Evolutionary conservation across 1,140 invertebrate species (phyloP).

Genomic region (Cydia splendana): DNA sequence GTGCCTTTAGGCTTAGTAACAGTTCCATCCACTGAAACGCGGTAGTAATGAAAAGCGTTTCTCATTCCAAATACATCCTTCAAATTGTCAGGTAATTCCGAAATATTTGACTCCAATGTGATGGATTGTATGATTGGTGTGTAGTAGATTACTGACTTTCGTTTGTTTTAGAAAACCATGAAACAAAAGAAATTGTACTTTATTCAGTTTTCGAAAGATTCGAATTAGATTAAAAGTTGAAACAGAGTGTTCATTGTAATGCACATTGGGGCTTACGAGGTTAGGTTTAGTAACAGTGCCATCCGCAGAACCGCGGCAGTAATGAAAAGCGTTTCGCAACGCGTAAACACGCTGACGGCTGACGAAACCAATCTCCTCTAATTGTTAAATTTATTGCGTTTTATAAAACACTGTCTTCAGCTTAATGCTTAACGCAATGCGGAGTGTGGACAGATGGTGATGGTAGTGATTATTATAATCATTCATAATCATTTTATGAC

Average conservation of each 20-base stretch:
- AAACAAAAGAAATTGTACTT: too few species aligned
- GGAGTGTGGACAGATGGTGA: background rate
- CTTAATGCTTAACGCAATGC: background rate
- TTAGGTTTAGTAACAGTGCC: background rate
- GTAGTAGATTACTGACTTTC: too few species aligned
- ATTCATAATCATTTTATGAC: background rate
- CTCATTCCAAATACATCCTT: too few species aligned
- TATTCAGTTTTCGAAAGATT: too few species aligned
- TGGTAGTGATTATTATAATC: background rate
- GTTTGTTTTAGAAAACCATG: too few species aligned
- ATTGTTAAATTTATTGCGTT: slow-evolving; percentile 16
- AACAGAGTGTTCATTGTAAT: too few species aligned
- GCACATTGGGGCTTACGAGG: too few species aligned
- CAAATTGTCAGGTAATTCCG: too few species aligned
- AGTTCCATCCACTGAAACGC: background rate
- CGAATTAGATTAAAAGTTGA: too few species aligned
- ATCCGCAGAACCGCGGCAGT: background rate
- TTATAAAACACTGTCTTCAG: background rate
- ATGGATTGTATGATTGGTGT: too few species aligned
- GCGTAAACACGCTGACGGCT: background rate
- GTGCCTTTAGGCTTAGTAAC: background rate
- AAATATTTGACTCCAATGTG: too few species aligned
- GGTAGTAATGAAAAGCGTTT: background rate
- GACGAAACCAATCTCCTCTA: slow-evolving; percentile 22
- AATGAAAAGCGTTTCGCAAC: slow-evolving; percentile 2